These are phyloP conservation scores for Naso thynnoides DNA, from an alignment of 2,797 vertebrate species.

Conservation along the genomic window DNA sequence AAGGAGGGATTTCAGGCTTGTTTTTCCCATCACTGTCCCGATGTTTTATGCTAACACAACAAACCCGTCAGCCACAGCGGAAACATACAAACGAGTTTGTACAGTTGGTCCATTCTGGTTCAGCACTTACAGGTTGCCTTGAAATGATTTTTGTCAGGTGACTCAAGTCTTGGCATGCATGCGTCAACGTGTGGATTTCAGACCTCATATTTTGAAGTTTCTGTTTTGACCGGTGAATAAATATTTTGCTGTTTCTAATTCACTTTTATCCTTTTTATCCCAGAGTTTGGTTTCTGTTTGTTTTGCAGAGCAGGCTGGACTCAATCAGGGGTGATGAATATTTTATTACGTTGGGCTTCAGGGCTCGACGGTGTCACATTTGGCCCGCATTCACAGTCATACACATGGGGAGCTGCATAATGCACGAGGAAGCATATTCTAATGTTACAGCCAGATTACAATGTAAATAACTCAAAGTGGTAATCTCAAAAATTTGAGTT, in stretches of 20 bases:
- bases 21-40: constrained; percentile 10
- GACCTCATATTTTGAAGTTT: constrained; percentile 57
- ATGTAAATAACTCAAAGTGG: no score
- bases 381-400: no score
- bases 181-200: constrained; percentile 32
- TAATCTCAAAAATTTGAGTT: no score
- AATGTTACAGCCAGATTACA: no score
- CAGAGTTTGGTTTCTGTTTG: background rate
- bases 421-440: no score
- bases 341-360: no score
- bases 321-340: constrained; percentile 1
- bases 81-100: constrained; percentile 26
- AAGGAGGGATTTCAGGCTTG: constrained; percentile 7
- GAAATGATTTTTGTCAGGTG: constrained; percentile 21
- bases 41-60: constrained; percentile 24
- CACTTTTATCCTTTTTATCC: background rate
- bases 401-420: no score
- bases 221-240: constrained; percentile 76
- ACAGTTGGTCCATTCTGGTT: constrained; percentile 20
- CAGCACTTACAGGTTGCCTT: constrained; percentile 31
- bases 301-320: background rate
- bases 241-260: constrained; percentile 72
- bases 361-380: background rate
- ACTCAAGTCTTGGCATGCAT: constrained; percentile 44
- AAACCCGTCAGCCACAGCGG: constrained; percentile 3